Evolutionary conservation across 2,113 vertebrate species (phyloP).

Genomic region (Tapirus terrestris): DNA sequence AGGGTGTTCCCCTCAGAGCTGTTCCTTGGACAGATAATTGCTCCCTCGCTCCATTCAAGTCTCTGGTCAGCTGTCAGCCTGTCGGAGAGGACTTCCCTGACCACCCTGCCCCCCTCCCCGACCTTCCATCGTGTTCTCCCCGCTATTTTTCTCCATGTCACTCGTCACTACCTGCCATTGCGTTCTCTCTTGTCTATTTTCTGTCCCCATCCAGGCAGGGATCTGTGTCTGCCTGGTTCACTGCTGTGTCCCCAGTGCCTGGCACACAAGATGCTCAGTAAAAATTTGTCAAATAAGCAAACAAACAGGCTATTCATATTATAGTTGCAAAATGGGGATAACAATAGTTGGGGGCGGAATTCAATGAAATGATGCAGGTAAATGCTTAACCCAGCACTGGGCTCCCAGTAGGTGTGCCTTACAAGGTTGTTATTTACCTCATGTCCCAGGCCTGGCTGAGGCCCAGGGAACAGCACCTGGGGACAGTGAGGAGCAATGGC

Average conservation of each 20-base stretch:
- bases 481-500: not conserved
- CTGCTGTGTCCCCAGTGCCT: not conserved
- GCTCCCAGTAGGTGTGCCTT: not conserved
- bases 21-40: not conserved
- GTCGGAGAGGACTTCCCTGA: not conserved
- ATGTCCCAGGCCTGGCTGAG: not conserved
- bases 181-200: not conserved
- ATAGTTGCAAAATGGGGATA: not conserved
- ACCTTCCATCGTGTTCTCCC: not conserved
- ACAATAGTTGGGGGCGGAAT: not conserved
- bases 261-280: not conserved
- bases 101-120: too few relatives aligned
- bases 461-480: not conserved
- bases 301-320: not conserved
- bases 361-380: not conserved
- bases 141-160: not conserved
- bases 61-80: not conserved
- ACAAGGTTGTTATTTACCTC: not conserved
- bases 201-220: not conserved
- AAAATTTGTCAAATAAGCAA: not conserved
- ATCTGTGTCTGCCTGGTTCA: not conserved
- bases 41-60: not conserved
- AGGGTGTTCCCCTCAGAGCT: fast-evolving
- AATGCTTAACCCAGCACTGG: not conserved
- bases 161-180: not conserved